These are phyloP conservation scores for Pedetes capensis DNA, from an alignment of 2,113 vertebrate genomes.

Conservation along the genomic window DNA sequence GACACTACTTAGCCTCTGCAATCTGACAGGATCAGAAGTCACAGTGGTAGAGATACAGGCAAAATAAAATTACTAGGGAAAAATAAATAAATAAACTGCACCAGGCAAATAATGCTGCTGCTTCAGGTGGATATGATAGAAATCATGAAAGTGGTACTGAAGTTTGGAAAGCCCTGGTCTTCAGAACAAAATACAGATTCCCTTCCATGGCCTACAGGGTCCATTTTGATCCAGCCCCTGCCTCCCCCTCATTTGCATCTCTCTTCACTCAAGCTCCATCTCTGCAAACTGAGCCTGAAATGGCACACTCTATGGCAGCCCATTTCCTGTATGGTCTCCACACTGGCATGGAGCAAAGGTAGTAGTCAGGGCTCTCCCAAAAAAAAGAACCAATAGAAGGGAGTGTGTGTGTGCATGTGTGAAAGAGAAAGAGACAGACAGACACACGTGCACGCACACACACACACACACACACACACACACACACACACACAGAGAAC, in stretches of 20 bases:
- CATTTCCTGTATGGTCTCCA: not conserved
- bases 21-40: too few species aligned
- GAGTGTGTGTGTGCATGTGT: not conserved
- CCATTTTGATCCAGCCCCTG: not conserved
- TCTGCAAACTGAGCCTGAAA: not conserved
- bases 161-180: not conserved
- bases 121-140: not conserved
- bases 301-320: not conserved
- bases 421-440: too few species aligned
- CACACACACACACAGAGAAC: too few species aligned
- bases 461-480: too few species aligned
- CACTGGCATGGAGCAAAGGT: not conserved
- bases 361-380: not conserved
- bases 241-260: not conserved
- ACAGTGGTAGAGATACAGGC: too few species aligned
- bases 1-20: too few species aligned
- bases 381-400: not conserved
- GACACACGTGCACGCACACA: too few species aligned
- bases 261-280: not conserved
- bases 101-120: not conserved
- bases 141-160: not conserved
- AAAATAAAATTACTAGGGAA: too few species aligned
- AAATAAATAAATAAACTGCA: too few species aligned
- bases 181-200: not conserved
- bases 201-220: not conserved